These are phyloP conservation scores for Premnoplex brunnescens DNA, from an alignment of 2,797 vertebrate species.

Conservation along the genomic window DNA sequence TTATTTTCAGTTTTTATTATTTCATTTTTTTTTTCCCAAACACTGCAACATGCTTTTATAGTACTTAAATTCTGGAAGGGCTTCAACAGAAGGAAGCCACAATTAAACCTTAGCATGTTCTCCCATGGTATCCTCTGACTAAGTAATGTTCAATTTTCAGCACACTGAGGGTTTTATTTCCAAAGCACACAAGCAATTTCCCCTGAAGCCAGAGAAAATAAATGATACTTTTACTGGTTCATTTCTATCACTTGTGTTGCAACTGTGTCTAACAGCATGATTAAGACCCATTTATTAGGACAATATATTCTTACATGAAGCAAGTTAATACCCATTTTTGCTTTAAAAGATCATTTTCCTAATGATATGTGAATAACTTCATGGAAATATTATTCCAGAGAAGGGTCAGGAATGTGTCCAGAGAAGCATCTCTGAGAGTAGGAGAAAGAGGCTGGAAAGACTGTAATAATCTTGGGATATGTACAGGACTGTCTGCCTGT, in stretches of 20 bases:
- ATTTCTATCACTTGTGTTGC: neutral
- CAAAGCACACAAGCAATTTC: constrained; percentile 27
- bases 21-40: neutral
- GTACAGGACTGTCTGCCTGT: neutral
- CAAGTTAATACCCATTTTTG: constrained; percentile 7
- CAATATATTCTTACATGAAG: neutral
- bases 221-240: neutral
- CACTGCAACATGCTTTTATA: neutral
- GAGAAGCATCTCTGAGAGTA: neutral
- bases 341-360: neutral
- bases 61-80: neutral
- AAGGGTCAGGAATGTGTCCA: neutral
- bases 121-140: neutral
- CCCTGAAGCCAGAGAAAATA: constrained; percentile 16
- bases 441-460: neutral
- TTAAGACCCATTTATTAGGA: constrained; percentile 11
- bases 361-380: neutral
- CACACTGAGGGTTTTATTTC: constrained; percentile 13
- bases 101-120: neutral
- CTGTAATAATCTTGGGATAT: neutral
- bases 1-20: neutral
- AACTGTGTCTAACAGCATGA: neutral
- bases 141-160: neutral
- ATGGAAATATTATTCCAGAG: neutral
- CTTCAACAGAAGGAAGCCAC: neutral